Percentiles rank a stretch among this genome's conserved stretches.
Evolutionary conservation across 2,113 vertebrate genomes (phyloP).

Genomic region (Microcebus lehilahytsara): DNA sequence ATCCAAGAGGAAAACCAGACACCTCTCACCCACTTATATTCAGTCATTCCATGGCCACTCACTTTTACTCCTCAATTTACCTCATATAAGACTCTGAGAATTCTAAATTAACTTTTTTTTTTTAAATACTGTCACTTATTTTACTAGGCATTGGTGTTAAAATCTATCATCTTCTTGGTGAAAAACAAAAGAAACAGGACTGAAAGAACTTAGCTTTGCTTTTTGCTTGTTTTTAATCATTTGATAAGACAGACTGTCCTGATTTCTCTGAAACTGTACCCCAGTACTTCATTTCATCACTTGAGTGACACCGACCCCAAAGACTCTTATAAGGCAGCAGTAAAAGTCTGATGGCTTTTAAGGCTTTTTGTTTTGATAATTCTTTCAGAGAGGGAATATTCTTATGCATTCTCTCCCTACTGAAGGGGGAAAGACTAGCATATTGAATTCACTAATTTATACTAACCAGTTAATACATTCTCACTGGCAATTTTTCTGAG

Average conservation of each 20-base stretch:
- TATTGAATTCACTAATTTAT: slow-evolving; percentile 15
- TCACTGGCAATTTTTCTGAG: background rate
- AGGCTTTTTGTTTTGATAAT: background rate
- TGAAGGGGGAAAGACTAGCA: background rate
- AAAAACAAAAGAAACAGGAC: background rate
- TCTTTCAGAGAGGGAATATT: background rate
- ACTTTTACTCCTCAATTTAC: background rate
- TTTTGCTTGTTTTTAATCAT: background rate
- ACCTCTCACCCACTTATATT: background rate
- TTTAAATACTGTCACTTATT: background rate
- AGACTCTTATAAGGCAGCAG: background rate
- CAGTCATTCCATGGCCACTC: background rate
- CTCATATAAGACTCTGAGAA: background rate
- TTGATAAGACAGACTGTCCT: background rate
- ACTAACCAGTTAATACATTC: background rate
- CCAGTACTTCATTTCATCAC: background rate
- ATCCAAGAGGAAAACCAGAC: background rate
- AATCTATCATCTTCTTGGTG: background rate
- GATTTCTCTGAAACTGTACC: background rate
- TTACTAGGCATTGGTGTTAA: background rate
- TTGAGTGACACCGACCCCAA: background rate
- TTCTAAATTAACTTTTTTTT: background rate
- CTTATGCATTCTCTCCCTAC: background rate
- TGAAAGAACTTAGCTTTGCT: background rate
- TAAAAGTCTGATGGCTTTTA: background rate